These are phyloP conservation scores for Muricea muricata DNA, from an alignment of 92 coral and sea anemone genomes.

Conservation along the genomic window DNA sequence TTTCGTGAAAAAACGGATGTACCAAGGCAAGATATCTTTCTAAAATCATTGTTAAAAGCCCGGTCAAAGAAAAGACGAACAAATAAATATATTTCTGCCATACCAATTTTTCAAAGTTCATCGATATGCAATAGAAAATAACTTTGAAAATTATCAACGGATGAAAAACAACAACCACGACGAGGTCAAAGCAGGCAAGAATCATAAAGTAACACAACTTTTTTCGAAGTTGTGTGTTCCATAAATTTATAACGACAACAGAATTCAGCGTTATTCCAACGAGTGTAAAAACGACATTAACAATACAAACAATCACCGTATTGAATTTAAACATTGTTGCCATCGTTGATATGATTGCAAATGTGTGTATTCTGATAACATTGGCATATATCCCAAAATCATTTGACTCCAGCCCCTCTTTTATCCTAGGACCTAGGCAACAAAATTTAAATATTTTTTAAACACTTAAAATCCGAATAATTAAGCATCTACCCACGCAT, in stretches of 20 bases:
- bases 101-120: too few species aligned
- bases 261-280: not conserved
- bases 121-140: not conserved
- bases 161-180: not conserved
- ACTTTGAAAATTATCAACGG: not conserved
- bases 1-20: slow-evolving; percentile 28
- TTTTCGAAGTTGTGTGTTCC: not conserved
- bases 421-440: too few species aligned
- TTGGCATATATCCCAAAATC: too few species aligned
- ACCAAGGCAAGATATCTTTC: slow-evolving; percentile 52
- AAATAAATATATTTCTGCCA: too few species aligned
- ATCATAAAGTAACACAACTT: not conserved
- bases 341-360: too few species aligned
- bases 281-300: not conserved
- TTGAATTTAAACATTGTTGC: too few species aligned
- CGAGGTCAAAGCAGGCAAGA: not conserved
- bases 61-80: not conserved
- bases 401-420: too few species aligned
- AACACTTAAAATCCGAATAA: too few species aligned
- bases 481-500: too few species aligned
- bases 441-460: too few species aligned
- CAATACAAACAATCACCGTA: not conserved
- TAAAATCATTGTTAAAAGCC: slow-evolving; percentile 31
- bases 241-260: not conserved
- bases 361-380: too few species aligned